Evolutionary conservation across 2,113 vertebrate genomes (phyloP).

Genomic region (Rhynchopsitta pachyrhyncha): DNA sequence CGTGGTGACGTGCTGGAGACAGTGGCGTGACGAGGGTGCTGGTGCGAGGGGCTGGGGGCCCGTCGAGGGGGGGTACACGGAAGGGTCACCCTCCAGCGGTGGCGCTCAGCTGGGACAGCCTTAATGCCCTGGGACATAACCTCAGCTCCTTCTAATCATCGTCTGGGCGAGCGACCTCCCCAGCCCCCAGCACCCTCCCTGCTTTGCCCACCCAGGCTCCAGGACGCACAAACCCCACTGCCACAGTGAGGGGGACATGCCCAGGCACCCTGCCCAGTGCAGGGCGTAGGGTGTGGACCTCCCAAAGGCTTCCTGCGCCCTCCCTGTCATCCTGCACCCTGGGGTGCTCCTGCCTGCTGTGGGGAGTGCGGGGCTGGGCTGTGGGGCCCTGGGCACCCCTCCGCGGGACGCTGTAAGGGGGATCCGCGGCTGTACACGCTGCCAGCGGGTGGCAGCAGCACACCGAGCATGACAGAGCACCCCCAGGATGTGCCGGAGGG

Average conservation of each 20-base stretch:
- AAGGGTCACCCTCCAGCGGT: background rate
- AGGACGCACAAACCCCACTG: background rate
- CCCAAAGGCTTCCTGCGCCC: no score
- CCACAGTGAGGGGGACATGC: no score
- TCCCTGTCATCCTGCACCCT: background rate
- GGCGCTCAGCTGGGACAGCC: background rate
- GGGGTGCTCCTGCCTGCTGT: background rate
- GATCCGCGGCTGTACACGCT: background rate
- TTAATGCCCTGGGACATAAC: background rate
- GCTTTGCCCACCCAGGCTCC: background rate
- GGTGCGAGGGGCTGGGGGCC: background rate
- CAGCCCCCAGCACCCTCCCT: background rate
- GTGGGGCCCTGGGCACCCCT: no score
- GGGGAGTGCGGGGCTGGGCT: background rate
- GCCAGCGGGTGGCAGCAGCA: conserved; percentile 40
- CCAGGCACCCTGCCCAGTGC: background rate
- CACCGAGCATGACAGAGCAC: background rate
- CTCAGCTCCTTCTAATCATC: background rate
- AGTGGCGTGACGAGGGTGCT: background rate
- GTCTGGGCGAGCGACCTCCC: background rate
- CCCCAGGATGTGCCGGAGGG: background rate
- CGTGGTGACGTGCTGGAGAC: background rate
- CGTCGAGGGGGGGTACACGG: rapidly evolving
- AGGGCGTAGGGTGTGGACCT: no score
- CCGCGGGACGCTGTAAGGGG: background rate